Base-by-base conservation (phyloP, 2,888 invertebrate species). In the Rutpela maculata region DNA sequence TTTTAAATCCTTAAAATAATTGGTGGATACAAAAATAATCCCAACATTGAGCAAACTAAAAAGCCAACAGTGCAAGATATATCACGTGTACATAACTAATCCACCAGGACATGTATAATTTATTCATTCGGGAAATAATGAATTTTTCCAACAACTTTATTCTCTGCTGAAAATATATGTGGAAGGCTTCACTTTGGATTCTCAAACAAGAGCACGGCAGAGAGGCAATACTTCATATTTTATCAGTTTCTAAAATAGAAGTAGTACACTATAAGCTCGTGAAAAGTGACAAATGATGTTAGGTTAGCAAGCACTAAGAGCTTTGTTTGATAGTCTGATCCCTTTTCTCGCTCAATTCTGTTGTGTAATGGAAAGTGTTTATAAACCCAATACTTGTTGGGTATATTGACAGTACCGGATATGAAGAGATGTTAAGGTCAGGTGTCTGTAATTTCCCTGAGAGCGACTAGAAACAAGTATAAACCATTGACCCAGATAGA, bases 371-470 rank as follows among this genome's bases (percentile, higher is more conserved):
- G 63, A 72, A 55, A 72, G 26, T 63, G 72, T 63, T 72, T 72
- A 72, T 72, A 72, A 72, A 50, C 72, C 56, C 70, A 59, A 63
- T 55, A 63, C 63, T 72, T 72, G 72, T 72, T 63, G 63, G 72
- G 55, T 60, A 22, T 69, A 81, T 79, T 79, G 81, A 81, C 81
- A 79, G 71, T 70, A 26, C 76, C 81, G 81, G 79, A 81, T 79
- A 81, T 79, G 76, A 81, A 74, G 74, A 73, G 77, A 76, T 72
- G 67, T 72, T 73, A 74, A 71, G 79, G 78, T 80, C 77, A 80
- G 79, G 80, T 79, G 81, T 69, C 68, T 55, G 75, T 71, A 71
- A 66, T 76, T 72, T 56, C 55, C 76, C 55, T 15, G 56, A 19
- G 26, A 62, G 66, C 55, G 66, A 22, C 59, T 17, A 59, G 57